A percentile compares a stretch with the other conserved stretches of the same genome.
Conservation (phyloP, 2,888 invertebrate genomes). For the Opisthograptis luteolata region DNA sequence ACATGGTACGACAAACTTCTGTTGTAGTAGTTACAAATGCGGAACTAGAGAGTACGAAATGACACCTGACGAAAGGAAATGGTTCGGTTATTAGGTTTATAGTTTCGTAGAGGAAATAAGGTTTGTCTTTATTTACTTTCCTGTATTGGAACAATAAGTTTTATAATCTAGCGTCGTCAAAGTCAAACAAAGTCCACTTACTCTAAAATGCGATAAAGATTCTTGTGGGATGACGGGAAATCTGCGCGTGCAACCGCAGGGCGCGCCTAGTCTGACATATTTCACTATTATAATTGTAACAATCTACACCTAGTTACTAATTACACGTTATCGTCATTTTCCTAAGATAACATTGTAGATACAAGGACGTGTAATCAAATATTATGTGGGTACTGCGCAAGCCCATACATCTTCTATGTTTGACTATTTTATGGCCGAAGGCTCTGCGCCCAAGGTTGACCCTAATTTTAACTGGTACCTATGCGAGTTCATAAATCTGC, state of each 20-base stretch:
- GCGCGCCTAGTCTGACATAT: too few relatives aligned
- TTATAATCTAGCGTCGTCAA: too few relatives aligned
- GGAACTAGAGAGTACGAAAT: neutral
- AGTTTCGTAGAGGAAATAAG: neutral
- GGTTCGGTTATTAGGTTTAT: neutral
- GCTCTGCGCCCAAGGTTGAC: constrained; percentile 3
- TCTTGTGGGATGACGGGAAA: too few relatives aligned
- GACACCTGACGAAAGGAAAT: neutral
- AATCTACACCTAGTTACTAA: too few relatives aligned
- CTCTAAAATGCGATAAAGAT: too few relatives aligned
- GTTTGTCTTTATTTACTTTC: neutral
- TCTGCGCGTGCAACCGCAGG: too few relatives aligned
- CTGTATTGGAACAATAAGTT: too few relatives aligned
- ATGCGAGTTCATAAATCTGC: neutral
- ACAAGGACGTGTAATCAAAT: constrained; percentile 4
- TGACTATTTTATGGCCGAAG: constrained; percentile 7
- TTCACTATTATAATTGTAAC: too few relatives aligned
- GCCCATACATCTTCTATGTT: constrained; percentile 13
- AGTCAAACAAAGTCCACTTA: too few relatives aligned
- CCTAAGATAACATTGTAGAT: constrained; percentile 12
- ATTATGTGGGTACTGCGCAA: constrained; percentile 5
- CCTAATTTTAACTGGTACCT: constrained; percentile 3
- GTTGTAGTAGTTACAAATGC: neutral
- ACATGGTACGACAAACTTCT: neutral
- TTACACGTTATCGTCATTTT: constrained; percentile 5